Evolutionary conservation across 2,888 invertebrate genomes (phyloP).

Genomic region (Hirtodrosophila cameraria): DNA sequence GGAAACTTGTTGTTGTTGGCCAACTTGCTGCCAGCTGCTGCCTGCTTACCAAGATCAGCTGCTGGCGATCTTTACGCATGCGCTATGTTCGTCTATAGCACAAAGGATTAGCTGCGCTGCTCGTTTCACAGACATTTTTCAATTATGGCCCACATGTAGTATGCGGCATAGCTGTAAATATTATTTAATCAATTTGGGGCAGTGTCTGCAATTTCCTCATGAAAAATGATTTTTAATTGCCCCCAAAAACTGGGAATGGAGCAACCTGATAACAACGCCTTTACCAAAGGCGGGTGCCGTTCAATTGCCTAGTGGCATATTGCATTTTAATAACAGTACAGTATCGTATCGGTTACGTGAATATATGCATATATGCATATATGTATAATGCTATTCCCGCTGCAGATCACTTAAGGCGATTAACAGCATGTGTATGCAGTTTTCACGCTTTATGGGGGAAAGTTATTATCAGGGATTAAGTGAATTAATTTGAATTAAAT

Average conservation of each 20-base stretch:
- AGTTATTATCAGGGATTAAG: constrained; percentile 23
- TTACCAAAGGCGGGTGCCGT: constrained; percentile 48
- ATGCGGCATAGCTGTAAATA: constrained; percentile 8
- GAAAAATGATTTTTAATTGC: constrained; percentile 76
- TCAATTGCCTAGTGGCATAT: constrained; percentile 42
- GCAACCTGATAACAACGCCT: constrained; percentile 56
- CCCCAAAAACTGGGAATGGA: constrained; percentile 23
- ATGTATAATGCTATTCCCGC: too few species aligned
- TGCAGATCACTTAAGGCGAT: constrained; percentile 56
- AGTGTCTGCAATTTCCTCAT: constrained; percentile 60
- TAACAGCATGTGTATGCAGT: constrained; percentile 20
- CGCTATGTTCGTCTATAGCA: constrained; percentile 9
- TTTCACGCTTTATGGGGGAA: constrained; percentile 40
- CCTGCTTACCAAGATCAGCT: constrained; percentile 39
- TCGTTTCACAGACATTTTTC: constrained; percentile 40
- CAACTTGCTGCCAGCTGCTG: constrained; percentile 1
- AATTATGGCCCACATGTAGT: constrained; percentile 40
- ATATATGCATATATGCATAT: too few species aligned
- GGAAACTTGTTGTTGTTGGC: constrained; percentile 2
- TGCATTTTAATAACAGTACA: constrained; percentile 64
- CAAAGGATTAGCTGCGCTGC: constrained; percentile 45
- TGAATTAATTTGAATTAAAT: constrained; percentile 11
- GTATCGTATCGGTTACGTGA: constrained; percentile 69
- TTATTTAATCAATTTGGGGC: constrained; percentile 69
- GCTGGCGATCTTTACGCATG: constrained; percentile 60